Base-by-base conservation (phyloP, 2,113 vertebrate genomes). In the Psephotus haematonotus region DNA sequence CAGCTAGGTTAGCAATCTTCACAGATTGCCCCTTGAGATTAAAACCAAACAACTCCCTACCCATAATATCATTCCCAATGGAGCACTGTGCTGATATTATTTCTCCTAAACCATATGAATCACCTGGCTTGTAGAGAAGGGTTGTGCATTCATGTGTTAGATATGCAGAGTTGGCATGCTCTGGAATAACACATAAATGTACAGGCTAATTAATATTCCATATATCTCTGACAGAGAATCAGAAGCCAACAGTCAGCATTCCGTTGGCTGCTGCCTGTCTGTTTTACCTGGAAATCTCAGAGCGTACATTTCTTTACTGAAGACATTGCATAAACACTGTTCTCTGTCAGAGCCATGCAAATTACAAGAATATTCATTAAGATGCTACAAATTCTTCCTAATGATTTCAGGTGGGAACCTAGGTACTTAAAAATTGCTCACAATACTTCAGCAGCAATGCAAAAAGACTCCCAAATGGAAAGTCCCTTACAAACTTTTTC, bases 361-460 rank as follows among this genome's bases (percentile, higher is more conserved):
- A 74, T 92, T n/a, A 50, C 63, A 89, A 60, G 69, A 80, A 83
- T 79, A 81, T 59, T 93, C 85, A 92, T 90, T 93, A 96, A 17
- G 50, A 94, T 80, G 65, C 76, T 75, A 81, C 60, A 82, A 91
- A 49, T 90, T 39, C 18, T 70, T 91, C 85, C 81, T 41, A 88
- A 52, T 22, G 11, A 90, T 96, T 94, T 90, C 83, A 83, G 22
- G 67, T 70, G 84, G 88, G 74, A 96, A 90, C 13, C 8, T 68
- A 68, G 52, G 31, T 65, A 81, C 88, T 95, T 93, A 94, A 20
- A 96, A 94, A 95, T 67, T 71, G 71, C 87, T 77, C 87, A 27
- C 59, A 89, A 41, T 49, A 64, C 17, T 27, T 68, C 80, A 93
- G 60, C n/a, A 88, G 60, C 29, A 94, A 90, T 53, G 25, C 33